Conservation (phyloP, 2,888 invertebrate genomes). For the Julus scandinavius region DNA sequence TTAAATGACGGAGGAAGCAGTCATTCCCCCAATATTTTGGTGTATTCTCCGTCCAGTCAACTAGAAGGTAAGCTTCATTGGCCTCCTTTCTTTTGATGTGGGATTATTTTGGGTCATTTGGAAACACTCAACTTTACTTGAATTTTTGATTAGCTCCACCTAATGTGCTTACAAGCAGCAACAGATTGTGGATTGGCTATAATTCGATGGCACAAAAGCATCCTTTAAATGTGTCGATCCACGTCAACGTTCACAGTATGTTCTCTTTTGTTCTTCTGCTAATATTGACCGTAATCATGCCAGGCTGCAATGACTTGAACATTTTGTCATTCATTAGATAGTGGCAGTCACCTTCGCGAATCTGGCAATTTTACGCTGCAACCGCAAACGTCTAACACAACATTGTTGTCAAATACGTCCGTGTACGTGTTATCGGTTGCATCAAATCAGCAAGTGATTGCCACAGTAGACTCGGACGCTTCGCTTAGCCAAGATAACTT, state of each 20-base stretch:
- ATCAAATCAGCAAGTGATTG: conserved; percentile 28
- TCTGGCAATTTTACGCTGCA: conserved; percentile 4
- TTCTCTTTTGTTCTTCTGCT: neutral
- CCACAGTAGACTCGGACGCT: neutral
- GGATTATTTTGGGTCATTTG: neutral
- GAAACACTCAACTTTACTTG: neutral
- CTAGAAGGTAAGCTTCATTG: neutral
- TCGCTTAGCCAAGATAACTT: neutral
- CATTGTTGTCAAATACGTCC: conserved; percentile 46
- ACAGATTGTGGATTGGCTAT: conserved; percentile 51
- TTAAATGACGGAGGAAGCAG: conserved; percentile 47
- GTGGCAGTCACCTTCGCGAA: neutral
- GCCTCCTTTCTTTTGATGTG: neutral
- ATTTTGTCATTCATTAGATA: conserved; percentile 35
- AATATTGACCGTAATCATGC: neutral
- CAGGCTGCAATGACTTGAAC: neutral
- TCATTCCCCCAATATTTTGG: conserved; percentile 46
- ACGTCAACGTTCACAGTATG: conserved; percentile 46
- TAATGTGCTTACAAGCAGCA: conserved; percentile 31
- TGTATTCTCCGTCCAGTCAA: conserved; percentile 29
- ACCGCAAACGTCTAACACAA: neutral
- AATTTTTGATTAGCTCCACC: neutral
- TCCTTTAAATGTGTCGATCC: neutral
- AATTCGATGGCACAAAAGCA: neutral
- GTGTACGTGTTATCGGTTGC: neutral